phyloP scores from a whole-genome alignment of 2,113 vertebrate genomes.

The Zosterops lateralis region DNA sequence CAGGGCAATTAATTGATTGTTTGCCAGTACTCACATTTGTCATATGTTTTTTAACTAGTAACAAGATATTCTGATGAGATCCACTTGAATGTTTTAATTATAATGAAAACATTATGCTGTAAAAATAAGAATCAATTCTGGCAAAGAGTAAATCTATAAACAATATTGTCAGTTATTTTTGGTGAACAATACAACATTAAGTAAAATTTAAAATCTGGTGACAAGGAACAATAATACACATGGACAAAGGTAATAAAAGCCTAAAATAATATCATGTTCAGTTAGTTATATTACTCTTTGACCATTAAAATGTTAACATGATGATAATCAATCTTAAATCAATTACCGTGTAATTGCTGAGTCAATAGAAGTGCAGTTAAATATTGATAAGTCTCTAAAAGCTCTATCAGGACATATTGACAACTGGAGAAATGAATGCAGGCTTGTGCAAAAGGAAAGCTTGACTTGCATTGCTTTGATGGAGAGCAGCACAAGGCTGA shows the following conservation, averaged over 20 bases:
- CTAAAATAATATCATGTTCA: constrained; percentile 31
- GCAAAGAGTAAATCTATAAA: not conserved
- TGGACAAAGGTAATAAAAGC: not conserved
- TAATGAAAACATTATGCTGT: not conserved
- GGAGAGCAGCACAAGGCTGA: constrained; percentile 44
- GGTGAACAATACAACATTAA: not conserved
- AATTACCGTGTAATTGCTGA: constrained; percentile 85
- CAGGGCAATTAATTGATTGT: not conserved
- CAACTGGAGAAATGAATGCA: constrained; percentile 74
- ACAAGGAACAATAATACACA: not conserved
- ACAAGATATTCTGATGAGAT: not conserved
- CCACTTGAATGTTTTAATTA: not conserved
- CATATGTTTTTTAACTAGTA: not conserved
- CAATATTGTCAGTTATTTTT: not conserved
- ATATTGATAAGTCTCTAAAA: constrained; percentile 88
- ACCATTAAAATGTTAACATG: constrained; percentile 64
- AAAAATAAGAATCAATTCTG: not conserved
- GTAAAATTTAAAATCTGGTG: not conserved
- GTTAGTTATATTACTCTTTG: constrained; percentile 28
- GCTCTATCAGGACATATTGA: constrained; percentile 77
- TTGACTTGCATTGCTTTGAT: constrained; percentile 46
- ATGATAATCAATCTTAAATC: constrained; percentile 87
- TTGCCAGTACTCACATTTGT: not conserved
- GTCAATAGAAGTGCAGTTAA: constrained; percentile 82
- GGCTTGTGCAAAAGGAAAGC: constrained; percentile 11